phyloP scores from a whole-genome alignment of 2,888 invertebrate species.

The Idaea dimidiata region DNA sequence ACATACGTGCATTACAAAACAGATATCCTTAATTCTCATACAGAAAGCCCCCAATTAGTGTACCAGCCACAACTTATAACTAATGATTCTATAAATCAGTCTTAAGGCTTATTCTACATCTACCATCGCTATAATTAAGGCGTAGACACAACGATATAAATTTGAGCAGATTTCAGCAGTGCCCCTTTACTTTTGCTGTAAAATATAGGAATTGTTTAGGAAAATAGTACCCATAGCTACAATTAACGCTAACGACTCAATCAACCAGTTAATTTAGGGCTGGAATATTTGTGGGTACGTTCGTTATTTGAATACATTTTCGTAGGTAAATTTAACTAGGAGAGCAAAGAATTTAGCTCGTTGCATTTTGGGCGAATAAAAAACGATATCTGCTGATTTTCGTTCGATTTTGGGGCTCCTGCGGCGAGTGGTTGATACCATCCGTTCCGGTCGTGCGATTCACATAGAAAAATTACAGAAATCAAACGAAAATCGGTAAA shows the following conservation, averaged over 20 bases:
- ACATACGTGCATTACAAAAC: neutral
- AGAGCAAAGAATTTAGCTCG: no score
- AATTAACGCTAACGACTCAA: conserved; percentile 1
- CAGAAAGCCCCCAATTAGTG: conserved; percentile 51
- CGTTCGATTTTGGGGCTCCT: no score
- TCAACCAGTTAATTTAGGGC: conserved; percentile 1
- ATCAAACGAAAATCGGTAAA: no score
- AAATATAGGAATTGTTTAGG: neutral
- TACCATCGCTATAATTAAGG: conserved; percentile 74
- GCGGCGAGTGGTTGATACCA: no score
- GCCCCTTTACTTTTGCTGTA: neutral
- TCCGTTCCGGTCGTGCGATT: no score
- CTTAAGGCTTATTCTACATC: conserved; percentile 73
- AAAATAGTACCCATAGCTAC: conserved; percentile 1
- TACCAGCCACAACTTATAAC: conserved; percentile 70
- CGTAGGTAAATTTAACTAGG: neutral
- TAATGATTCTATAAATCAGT: conserved; percentile 73
- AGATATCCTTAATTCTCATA: conserved; percentile 31
- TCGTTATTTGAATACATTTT: neutral
- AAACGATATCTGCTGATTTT: no score
- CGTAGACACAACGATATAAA: conserved; percentile 47
- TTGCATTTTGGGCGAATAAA: no score
- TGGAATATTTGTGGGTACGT: neutral
- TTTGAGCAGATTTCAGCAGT: conserved; percentile 42
- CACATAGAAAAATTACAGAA: no score